These are phyloP conservation scores for Ceratotherium simum DNA, from an alignment of 2,113 vertebrate genomes.

Conservation along the genomic window DNA sequence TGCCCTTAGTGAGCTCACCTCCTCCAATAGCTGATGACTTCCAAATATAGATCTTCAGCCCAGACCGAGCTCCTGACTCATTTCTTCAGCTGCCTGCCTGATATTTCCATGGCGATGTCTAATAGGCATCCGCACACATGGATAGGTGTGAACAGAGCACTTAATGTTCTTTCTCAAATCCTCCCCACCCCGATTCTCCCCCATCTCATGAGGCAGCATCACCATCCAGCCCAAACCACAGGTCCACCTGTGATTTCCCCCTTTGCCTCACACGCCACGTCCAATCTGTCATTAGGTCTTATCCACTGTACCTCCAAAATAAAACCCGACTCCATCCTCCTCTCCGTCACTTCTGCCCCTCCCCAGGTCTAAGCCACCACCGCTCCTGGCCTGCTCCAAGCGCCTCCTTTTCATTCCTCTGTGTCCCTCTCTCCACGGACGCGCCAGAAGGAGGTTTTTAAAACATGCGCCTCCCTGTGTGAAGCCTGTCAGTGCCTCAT, in stretches of 20 bases:
- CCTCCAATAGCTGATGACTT: not conserved
- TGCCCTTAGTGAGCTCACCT: not conserved
- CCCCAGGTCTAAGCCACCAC: not conserved
- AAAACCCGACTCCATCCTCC: not conserved
- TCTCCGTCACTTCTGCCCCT: not conserved
- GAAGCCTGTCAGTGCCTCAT: not conserved
- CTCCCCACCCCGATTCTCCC: not conserved
- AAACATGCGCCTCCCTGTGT: not conserved
- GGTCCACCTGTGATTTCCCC: not conserved
- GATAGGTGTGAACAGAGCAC: not conserved
- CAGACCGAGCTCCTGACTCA: not conserved
- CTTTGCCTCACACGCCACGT: fast-evolving
- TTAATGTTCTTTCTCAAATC: not conserved
- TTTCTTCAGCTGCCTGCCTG: not conserved
- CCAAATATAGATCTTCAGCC: not conserved
- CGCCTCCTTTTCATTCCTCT: not conserved
- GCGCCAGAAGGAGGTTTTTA: not conserved
- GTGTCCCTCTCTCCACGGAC: fast-evolving
- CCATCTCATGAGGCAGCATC: not conserved
- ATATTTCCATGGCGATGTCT: not conserved
- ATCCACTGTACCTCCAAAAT: not conserved
- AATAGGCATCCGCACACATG: not conserved
- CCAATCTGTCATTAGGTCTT: not conserved
- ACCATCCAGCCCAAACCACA: not conserved
- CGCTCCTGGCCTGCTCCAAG: not conserved